Base-by-base conservation (phyloP, 1,140 invertebrate species). In the Ips nitidus region DNA sequence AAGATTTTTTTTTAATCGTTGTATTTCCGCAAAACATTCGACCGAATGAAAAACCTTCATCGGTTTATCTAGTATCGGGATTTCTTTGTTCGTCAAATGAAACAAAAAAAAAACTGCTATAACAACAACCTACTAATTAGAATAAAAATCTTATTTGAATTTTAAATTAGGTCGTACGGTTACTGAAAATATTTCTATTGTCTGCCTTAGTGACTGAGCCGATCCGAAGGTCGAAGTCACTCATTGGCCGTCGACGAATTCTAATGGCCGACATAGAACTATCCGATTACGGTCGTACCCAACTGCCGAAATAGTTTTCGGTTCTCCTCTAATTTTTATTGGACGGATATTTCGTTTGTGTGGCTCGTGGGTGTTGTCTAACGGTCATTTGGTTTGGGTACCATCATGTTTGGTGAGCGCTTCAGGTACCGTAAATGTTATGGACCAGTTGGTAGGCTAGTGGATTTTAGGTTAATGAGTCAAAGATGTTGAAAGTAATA, bases 261-360 rank as follows among this genome's bases (percentile, higher is more conserved):
- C 57, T 59, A 59, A 59, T 59, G 57, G 57, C 57, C 57, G 57
- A 40, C 57, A 41, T 59, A 59, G 57, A 55, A 59, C 57, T 59
- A 59, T 59, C 57, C 39, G 41, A 59, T 59, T 59, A 39, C 57
- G 8, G 57, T 42, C 39, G 57, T 59, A 59, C 57, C 57, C 38
- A 8, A 42, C 22, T 37, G 22, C 53, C 22, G 38, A 56, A 56
- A 36, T 36, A 56, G 53, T 37, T n/a, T 37, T 6, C 22, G 38
- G 22, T 39, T 37, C 22, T 22, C 38, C 38, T 36, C 6, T 6
- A 50, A 50, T 37, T 56, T 22, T 56, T 36, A 39, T 56, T 39
- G 53, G 53, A 6, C 5, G 53, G 22, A 22, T 6, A 39, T 56
- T 56, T 56, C 22, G 22, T 22, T 22, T 22, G 22, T 22, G 0